Base-by-base conservation (phyloP, 2,113 vertebrate species). In the Chauna torquata region DNA sequence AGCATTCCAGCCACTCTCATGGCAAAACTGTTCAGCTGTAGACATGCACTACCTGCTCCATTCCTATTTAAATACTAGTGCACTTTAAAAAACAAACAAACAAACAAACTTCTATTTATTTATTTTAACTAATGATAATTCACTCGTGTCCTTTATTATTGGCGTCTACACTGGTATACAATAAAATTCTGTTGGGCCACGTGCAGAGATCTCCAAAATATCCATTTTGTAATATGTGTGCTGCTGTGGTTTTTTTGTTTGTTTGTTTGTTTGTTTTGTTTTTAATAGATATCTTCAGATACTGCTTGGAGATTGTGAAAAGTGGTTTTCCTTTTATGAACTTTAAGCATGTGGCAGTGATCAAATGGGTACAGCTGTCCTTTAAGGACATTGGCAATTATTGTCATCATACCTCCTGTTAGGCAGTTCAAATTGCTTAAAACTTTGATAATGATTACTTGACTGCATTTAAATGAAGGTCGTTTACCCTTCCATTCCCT, bases 371-470 rank as follows among this genome's bases (percentile, higher is more conserved):
- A 95, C 50, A 94, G 94, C 86, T 95, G 88, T 97, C 95, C 88
- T 97, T 97, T 97, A 97, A 96, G 95, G 96, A 98, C 97, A 97
- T 38, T 88, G 70, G 95, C 95, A 98, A 98, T 98, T 97, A 97
- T 96, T 97, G 84, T 76, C 97, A 97, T 97, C 97, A 95, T 93
- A 97, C 94, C 86, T 98, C 93, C 82, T 95, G 97, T 97, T 96
- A 97, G 95, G 97, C 97, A 98, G 97, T 97, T 98, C 96, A 98
- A 97, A 98, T 97, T 97, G 95, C 96, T 98, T 97, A 98, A 98
- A 98, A 98, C 96, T 98, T 98, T 96, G 96, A 97, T 98, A 98
- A 98, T 98, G 96, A 98, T 97, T 97, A 98, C 97, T 98, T 98
- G 98, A 97, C 96, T 97, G 90, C 94, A 90, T 98, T 96, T 97